phyloP scores from a whole-genome alignment of 2,888 invertebrate genomes.

The Teinopalpus imperialis region DNA sequence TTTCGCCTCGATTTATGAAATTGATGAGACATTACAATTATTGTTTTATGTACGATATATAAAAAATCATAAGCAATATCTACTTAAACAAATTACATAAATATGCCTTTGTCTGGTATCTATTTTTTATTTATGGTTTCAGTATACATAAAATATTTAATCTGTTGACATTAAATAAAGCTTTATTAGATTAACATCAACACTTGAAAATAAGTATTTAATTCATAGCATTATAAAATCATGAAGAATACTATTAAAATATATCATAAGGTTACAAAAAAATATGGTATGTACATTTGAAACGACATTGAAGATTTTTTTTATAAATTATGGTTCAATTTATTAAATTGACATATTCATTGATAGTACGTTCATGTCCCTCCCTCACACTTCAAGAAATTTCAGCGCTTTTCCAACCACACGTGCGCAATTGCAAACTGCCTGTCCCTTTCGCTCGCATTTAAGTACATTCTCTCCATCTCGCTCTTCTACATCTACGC shows the following conservation, averaged over 20 bases:
- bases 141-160: no score
- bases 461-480: conserved; percentile 34
- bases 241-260: no score
- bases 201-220: no score
- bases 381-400: conserved; percentile 34
- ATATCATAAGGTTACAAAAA: no score
- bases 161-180: no score
- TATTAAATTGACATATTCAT: background rate
- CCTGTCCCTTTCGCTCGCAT: conserved; percentile 40
- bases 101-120: background rate
- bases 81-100: background rate
- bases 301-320: no score
- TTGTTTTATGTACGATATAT: background rate
- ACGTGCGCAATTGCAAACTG: conserved; percentile 36
- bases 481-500: conserved; percentile 44
- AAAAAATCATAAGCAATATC: background rate
- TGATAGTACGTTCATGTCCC: conserved; percentile 3
- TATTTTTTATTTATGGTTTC: background rate
- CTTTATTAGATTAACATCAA: no score
- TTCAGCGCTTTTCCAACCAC: conserved; percentile 50
- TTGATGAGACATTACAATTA: background rate
- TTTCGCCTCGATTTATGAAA: background rate
- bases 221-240: no score
- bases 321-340: background rate
- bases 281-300: no score